A percentile compares a stretch with the other conserved stretches of the same genome.
phyloP scores from a whole-genome alignment of 2,113 vertebrate species.

The Ginglymostoma cirratum region DNA sequence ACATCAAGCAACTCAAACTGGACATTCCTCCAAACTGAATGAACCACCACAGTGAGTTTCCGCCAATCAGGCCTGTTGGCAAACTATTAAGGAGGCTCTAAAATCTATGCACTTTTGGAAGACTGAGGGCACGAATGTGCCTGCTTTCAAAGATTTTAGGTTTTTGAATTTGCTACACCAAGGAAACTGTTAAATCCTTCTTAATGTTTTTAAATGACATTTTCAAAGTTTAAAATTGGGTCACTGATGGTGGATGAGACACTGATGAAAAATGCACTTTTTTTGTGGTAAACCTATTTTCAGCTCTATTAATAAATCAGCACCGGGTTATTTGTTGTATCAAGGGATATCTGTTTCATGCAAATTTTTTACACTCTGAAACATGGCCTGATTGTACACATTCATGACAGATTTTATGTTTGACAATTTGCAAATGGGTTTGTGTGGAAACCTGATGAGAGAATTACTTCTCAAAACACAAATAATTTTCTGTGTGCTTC shows the following conservation, averaged over 20 bases:
- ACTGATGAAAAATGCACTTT: neutral
- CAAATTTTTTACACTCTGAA: neutral
- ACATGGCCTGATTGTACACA: neutral
- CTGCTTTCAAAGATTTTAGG: neutral
- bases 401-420: neutral
- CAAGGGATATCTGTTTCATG: neutral
- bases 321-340: neutral
- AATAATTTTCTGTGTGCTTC: neutral
- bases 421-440: too few species aligned
- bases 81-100: too few species aligned
- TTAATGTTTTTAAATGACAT: neutral
- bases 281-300: neutral
- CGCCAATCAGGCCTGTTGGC: too few species aligned
- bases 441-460: too few species aligned
- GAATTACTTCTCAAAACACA: neutral
- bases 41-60: too few species aligned
- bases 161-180: neutral
- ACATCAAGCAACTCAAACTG: too few species aligned
- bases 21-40: neutral
- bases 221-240: neutral
- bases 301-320: neutral
- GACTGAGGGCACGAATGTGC: too few species aligned
- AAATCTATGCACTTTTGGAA: too few species aligned
- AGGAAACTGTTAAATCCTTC: neutral
- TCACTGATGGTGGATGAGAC: too few species aligned